Base-by-base conservation (phyloP, 2,888 invertebrate species). In the Ornithoptera alexandrae region DNA sequence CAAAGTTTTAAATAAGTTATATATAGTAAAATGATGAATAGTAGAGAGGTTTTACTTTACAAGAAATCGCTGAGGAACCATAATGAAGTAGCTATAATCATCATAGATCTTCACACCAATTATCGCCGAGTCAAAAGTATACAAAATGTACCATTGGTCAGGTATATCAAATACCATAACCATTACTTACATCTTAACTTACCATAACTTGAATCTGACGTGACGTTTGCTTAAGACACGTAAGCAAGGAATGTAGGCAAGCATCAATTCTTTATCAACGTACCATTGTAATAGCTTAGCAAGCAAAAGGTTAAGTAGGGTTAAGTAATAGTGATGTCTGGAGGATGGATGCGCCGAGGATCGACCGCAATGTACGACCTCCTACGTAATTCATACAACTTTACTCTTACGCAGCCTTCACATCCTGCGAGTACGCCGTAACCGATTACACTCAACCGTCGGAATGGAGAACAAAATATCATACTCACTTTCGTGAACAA, bases 211-310 rank as follows among this genome's bases (percentile, higher is more conserved):
- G 30, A 30, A 30, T 30, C 30, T 5, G 10, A 39, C 39, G 64
- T 64, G 53, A 60, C 64, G 53, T 64, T 64, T 60, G 7, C 18
- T 22, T 18, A 22, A 39, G 24, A 39, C 53, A 64, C 22, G 61
- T 62, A 42, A 53, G 22, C 64, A 20, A 56, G 39, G 65, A 62
- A 69, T 56, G 36, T 20, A 50, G 15, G 61, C 30, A 39, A 65
- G 20, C 69, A 6, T 63, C 39, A 62, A 69, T 69, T 58, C 46
- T 39, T 36, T 12, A 60, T 42, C 30, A 64, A 60, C 39, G 65
- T 65, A 20, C 17, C 65, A 57, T 61, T 64, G 64, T 61, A 8
- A 50, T 60, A 61, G 69, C 20, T 36, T 20, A 53, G 46, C 30
- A 57, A 65, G 39, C 10, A 39, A 39, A 39, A 8, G 39, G 39